Evolutionary conservation across 2,113 vertebrate species (phyloP).

Genomic region (Pycnonotus jocosus): DNA sequence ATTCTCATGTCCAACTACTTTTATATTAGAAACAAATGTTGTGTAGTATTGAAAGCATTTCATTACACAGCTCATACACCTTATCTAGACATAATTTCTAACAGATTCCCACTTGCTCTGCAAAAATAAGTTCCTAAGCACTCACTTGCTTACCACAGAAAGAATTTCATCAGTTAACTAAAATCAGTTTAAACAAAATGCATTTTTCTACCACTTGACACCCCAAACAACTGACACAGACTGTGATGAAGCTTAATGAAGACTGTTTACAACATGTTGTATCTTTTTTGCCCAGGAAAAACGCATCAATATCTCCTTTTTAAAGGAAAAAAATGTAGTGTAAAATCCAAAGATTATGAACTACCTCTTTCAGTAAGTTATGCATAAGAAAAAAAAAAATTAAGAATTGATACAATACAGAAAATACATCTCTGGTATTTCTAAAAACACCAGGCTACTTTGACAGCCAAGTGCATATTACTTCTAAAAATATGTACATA

Average conservation of each 20-base stretch:
- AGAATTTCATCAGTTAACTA: conserved; percentile 62
- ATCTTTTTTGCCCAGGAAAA: conserved; percentile 44
- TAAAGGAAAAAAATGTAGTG: conserved; percentile 6
- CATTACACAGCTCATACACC: conserved; percentile 51
- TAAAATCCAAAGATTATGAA: background rate
- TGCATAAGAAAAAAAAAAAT: background rate
- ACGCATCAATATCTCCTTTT: background rate
- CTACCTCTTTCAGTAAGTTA: background rate
- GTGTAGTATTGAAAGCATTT: conserved; percentile 63
- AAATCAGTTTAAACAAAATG: conserved; percentile 66
- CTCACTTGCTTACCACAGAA: conserved; percentile 36
- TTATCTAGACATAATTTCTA: conserved; percentile 74
- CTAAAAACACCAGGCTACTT: conserved; percentile 11
- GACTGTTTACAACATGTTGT: conserved; percentile 40
- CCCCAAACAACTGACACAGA: conserved; percentile 43
- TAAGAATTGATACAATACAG: background rate
- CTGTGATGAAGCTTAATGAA: conserved; percentile 55
- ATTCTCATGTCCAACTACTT: conserved; percentile 50
- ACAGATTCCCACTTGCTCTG: conserved; percentile 66
- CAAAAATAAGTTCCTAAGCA: conserved; percentile 62
- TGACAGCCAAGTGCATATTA: background rate
- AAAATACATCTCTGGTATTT: background rate
- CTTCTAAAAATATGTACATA: background rate
- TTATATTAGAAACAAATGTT: conserved; percentile 76
- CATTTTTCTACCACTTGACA: conserved; percentile 65